Percentiles rank a stretch among this genome's conserved stretches.
phyloP scores from a whole-genome alignment of 2,113 vertebrate genomes.

The Lepisosteus oculatus region DNA sequence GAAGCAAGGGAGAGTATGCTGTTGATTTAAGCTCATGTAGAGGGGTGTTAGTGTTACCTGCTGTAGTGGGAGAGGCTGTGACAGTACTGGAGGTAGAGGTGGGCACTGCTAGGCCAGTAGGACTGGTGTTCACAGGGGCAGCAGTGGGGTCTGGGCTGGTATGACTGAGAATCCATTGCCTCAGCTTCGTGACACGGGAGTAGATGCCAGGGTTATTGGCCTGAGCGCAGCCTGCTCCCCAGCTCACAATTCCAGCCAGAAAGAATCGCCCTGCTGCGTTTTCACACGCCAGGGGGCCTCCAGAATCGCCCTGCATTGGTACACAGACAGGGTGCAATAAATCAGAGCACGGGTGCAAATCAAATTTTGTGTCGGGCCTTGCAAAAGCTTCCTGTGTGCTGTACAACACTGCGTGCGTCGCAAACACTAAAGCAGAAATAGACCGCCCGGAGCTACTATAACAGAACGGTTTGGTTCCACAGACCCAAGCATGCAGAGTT shows the following conservation, averaged over 20 bases:
- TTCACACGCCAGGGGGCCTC: constrained; percentile 89
- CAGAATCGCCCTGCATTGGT: constrained; percentile 83
- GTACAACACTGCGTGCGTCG: fast-evolving
- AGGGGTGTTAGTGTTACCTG: constrained; percentile 36
- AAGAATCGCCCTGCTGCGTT: constrained; percentile 85
- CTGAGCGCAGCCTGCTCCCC: constrained; percentile 89
- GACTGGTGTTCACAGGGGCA: neutral
- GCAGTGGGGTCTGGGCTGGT: constrained; percentile 33
- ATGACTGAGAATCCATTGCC: constrained; percentile 79
- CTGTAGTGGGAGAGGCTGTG: neutral
- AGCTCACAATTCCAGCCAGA: constrained; percentile 90
- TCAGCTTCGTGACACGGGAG: constrained; percentile 77
- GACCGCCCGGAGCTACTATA: no score
- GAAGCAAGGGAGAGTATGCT: no score
- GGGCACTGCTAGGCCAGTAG: neutral
- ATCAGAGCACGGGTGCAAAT: constrained; percentile 8
- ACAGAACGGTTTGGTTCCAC: no score
- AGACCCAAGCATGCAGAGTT: no score
- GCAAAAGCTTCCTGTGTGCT: no score
- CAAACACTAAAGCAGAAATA: no score
- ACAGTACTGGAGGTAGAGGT: constrained; percentile 7
- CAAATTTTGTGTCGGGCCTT: no score
- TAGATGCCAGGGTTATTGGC: constrained; percentile 86
- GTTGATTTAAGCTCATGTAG: no score
- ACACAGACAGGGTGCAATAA: neutral